Percentiles rank a stretch among this genome's conserved stretches.
Evolutionary conservation across 2,888 invertebrate species (phyloP).

Genomic region (Lymantria monacha): DNA sequence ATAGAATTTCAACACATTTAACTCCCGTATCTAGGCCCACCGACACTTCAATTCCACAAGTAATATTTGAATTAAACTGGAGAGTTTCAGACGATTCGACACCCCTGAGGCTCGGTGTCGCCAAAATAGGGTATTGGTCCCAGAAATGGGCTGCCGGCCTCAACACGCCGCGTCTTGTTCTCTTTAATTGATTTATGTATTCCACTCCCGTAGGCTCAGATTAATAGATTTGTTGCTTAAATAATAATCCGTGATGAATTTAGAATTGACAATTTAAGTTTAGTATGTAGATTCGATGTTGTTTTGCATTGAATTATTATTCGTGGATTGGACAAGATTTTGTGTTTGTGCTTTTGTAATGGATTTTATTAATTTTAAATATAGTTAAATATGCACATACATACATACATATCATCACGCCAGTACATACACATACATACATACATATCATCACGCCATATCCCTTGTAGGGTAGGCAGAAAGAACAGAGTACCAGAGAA

Average conservation of each 20-base stretch:
- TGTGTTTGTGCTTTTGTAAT: slow-evolving; percentile 3
- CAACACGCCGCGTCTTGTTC: slow-evolving; percentile 68
- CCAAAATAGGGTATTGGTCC: slow-evolving; percentile 61
- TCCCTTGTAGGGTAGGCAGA: too few relatives aligned
- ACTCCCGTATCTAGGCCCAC: slow-evolving; percentile 44
- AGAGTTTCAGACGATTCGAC: slow-evolving; percentile 51
- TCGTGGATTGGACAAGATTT: slow-evolving; percentile 13
- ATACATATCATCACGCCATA: too few relatives aligned
- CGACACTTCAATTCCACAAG: slow-evolving; percentile 69
- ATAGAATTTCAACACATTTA: slow-evolving; percentile 33
- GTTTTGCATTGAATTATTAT: slow-evolving; percentile 28
- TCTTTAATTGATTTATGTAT: slow-evolving; percentile 76
- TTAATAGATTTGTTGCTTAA: slow-evolving; percentile 73
- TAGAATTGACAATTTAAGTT: slow-evolving; percentile 57
- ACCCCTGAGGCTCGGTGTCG: slow-evolving; percentile 58
- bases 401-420: too few relatives aligned
- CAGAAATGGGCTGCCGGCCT: slow-evolving; percentile 64
- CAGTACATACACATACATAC: too few relatives aligned
- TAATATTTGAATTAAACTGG: slow-evolving; percentile 76
- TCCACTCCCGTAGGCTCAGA: slow-evolving; percentile 55
- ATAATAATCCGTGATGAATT: slow-evolving; percentile 68
- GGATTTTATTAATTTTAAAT: slow-evolving; percentile 4
- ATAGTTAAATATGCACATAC: too few relatives aligned
- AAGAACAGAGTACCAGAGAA: too few relatives aligned
- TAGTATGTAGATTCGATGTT: slow-evolving; percentile 33